phyloP scores from a whole-genome alignment of 1,140 invertebrate species.

The Pachyrhynchus sulphureomaculatus region DNA sequence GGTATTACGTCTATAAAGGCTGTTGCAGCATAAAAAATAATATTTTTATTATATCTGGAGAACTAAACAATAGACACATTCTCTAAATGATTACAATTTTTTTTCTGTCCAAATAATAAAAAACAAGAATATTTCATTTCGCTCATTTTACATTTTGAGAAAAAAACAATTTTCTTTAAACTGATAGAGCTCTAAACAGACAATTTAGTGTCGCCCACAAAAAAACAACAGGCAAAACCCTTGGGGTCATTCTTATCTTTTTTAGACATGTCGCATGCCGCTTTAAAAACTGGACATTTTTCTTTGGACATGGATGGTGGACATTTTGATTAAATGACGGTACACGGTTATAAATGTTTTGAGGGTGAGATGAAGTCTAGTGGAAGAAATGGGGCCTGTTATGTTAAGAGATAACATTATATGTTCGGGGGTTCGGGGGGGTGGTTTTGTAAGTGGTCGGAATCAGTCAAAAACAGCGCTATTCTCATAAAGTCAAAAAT shows the following conservation, averaged over 20 bases:
- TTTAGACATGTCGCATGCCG: slow-evolving; percentile 12
- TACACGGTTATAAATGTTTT: slow-evolving; percentile 8
- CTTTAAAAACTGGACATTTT: slow-evolving; percentile 27
- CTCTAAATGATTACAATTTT: too few species aligned
- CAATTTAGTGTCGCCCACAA: neutral
- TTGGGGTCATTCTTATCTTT: slow-evolving; percentile 9
- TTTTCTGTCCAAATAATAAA: too few species aligned
- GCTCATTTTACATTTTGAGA: neutral
- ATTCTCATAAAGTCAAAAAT: too few species aligned
- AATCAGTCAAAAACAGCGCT: too few species aligned
- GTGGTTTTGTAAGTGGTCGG: neutral
- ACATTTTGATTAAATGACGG: slow-evolving; percentile 26
- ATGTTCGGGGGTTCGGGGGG: neutral
- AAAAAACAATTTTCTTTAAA: neutral
- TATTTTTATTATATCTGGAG: too few species aligned
- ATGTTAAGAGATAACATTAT: slow-evolving; percentile 20
- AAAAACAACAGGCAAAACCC: neutral
- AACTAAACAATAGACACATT: too few species aligned
- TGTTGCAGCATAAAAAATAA: too few species aligned
- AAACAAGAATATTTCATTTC: too few species aligned
- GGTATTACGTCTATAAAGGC: too few species aligned
- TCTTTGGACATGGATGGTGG: slow-evolving; percentile 23
- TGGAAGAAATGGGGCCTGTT: slow-evolving; percentile 19
- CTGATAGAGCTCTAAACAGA: neutral
- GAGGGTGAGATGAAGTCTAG: slow-evolving; percentile 11